Base-by-base conservation (phyloP, 2,797 vertebrate genomes). In the Lepidocolaptes lacrymiger region DNA sequence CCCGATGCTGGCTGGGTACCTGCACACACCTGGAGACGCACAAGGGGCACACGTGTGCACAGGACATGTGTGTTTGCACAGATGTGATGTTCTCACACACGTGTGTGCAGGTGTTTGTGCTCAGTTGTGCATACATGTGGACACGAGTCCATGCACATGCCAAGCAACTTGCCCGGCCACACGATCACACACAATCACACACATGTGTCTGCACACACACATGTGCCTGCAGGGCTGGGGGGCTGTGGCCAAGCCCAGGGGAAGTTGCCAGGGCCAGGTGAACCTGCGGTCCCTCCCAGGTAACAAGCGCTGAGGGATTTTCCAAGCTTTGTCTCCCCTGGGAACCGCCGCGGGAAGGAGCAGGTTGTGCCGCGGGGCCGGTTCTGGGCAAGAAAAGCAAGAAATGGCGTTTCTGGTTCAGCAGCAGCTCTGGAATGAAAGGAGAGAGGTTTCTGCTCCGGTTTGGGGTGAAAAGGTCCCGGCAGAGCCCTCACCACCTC, bases 71-170 rank as follows among this genome's bases (percentile, higher is more conserved):
- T n/a, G 81, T 41, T 16, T 8, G 27, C 67, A 26, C 43, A 10
- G 58, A 12, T 22, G 74, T 7, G 74, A 41, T 18, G 84, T 4
- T 19, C 66, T 59, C 66, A 63, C 41, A 5, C 67, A 21, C 7
- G 4, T 2, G 13, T 11, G 52, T 37, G 39, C 54, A 24, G 75
- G 76, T 75, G 89, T 19, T 13, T 0, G 49, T 4, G 37, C 49
- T 37, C 67, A 0, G 41, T 15, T 12, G 2, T 3, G 8, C 54
- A 3, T 3, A 2, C 5, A 9, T 7, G 16, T 9, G 34, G 61
- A 37, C 49, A 6, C 8, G 6, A 30, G 22, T 6, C 4, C 2
- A 4, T 1, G 68, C 12, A 19, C 15, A 10, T 5, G 0, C 3
- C 56, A 3, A 3, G 30, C 8, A 28, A 2, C 36, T 10, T 7